phyloP scores from a whole-genome alignment of 2,888 invertebrate species.

The Andrena fulva region DNA sequence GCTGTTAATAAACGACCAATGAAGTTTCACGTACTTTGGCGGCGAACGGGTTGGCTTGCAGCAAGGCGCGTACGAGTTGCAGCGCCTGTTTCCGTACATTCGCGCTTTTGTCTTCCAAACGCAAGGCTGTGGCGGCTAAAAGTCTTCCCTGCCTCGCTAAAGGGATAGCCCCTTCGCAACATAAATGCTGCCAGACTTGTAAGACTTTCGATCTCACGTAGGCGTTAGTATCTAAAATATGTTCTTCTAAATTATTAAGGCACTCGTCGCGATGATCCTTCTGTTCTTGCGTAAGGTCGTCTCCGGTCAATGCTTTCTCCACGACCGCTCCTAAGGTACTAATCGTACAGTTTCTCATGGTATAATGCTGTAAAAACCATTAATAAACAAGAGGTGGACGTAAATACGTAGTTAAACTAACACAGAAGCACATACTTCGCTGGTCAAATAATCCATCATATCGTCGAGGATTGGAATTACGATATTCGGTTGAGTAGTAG shows the following conservation, averaged over 20 bases:
- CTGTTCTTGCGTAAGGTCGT: constrained; percentile 89
- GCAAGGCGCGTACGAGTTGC: constrained; percentile 90
- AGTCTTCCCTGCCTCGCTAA: constrained; percentile 89
- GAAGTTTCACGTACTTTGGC: constrained; percentile 86
- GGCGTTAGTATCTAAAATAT: constrained; percentile 93
- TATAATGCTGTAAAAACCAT: constrained; percentile 85
- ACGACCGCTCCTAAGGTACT: constrained; percentile 94
- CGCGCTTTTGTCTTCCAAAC: constrained; percentile 93
- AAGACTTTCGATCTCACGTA: constrained; percentile 94
- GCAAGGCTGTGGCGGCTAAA: constrained; percentile 88
- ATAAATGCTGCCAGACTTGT: constrained; percentile 93
- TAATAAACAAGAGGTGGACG: constrained; percentile 20
- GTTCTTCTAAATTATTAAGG: constrained; percentile 91
- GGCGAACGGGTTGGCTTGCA: constrained; percentile 95
- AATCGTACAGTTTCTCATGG: constrained; percentile 92
- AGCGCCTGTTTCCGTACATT: constrained; percentile 94
- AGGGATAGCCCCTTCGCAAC: constrained; percentile 92
- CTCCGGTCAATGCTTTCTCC: constrained; percentile 89
- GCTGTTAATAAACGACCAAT: not conserved
- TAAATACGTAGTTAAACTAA: constrained; percentile 21
- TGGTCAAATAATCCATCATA: constrained; percentile 77
- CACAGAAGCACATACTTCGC: constrained; percentile 73
- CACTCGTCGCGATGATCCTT: constrained; percentile 91
- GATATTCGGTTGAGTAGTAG: constrained; percentile 71
- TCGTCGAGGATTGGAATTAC: constrained; percentile 79